Evolutionary conservation across 2,888 invertebrate genomes (phyloP).

Genomic region (Encarsia formosa): DNA sequence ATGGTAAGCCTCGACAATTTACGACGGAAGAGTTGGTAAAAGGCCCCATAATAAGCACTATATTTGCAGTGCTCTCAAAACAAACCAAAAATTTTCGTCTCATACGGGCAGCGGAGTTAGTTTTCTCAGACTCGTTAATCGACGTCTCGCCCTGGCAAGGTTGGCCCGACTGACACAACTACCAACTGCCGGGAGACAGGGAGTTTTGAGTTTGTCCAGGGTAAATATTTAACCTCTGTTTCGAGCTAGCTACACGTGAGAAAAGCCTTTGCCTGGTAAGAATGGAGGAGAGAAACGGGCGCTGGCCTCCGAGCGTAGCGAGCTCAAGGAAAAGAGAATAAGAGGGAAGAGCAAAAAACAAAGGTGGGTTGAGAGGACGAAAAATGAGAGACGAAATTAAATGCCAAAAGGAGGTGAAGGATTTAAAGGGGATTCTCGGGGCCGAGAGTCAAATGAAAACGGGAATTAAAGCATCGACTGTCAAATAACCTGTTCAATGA

Average conservation of each 20-base stretch:
- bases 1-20: too few relatives aligned
- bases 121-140: conserved; percentile 18
- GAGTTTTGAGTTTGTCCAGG: conserved; percentile 14
- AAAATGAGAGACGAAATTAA: background rate
- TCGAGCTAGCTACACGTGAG: background rate
- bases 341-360: too few relatives aligned
- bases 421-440: background rate
- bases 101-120: conserved; percentile 6
- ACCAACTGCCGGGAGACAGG: background rate
- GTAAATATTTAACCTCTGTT: conserved; percentile 23
- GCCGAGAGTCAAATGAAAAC: conserved; percentile 8
- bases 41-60: too few relatives aligned
- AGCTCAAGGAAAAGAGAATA: too few relatives aligned
- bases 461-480: too few relatives aligned
- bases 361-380: too few relatives aligned
- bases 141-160: conserved; percentile 7
- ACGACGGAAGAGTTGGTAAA: too few relatives aligned
- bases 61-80: too few relatives aligned
- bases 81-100: conserved; percentile 8
- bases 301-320: too few relatives aligned
- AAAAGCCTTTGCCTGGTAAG: background rate
- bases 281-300: too few relatives aligned
- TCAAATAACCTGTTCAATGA: too few relatives aligned
- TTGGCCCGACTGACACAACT: background rate
- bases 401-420: background rate